Evolutionary conservation across 2,797 vertebrate species (phyloP).

Genomic region (Pteronotus mesoamericanus): DNA sequence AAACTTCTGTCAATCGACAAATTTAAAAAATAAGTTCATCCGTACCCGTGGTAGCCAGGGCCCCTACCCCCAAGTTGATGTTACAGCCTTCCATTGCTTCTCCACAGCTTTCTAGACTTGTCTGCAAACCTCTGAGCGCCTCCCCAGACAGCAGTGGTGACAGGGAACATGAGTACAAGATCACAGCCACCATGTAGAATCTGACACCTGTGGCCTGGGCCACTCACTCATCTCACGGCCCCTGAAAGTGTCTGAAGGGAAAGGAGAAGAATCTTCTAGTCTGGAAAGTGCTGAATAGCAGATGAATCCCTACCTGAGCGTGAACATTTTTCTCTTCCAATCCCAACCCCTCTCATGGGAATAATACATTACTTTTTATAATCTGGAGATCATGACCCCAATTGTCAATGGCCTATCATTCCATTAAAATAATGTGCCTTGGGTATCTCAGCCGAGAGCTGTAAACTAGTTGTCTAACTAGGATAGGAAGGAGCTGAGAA

Average conservation of each 20-base stretch:
- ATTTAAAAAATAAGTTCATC: not conserved
- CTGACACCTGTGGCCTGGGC: not conserved
- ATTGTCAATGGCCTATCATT: not conserved
- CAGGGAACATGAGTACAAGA: not conserved
- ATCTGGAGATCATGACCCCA: not conserved
- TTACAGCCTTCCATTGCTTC: not conserved
- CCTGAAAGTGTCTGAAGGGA: not conserved
- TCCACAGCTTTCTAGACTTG: not conserved
- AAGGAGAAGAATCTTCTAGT: not conserved
- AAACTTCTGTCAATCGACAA: not conserved
- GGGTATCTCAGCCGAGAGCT: not conserved
- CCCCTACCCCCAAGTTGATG: not conserved
- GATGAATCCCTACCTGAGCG: not conserved
- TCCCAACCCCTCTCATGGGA: not conserved
- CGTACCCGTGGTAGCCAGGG: not conserved
- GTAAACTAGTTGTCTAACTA: not conserved
- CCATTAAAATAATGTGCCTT: not conserved
- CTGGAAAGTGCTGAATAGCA: not conserved
- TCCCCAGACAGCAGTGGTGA: not conserved
- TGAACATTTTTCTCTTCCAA: not conserved
- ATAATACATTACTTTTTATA: not conserved
- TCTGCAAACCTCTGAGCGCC: not conserved
- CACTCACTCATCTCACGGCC: not conserved
- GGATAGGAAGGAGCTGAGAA: not conserved
- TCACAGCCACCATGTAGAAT: not conserved